Conservation (phyloP, 2,797 vertebrate genomes). For the Phataginus tricuspis region DNA sequence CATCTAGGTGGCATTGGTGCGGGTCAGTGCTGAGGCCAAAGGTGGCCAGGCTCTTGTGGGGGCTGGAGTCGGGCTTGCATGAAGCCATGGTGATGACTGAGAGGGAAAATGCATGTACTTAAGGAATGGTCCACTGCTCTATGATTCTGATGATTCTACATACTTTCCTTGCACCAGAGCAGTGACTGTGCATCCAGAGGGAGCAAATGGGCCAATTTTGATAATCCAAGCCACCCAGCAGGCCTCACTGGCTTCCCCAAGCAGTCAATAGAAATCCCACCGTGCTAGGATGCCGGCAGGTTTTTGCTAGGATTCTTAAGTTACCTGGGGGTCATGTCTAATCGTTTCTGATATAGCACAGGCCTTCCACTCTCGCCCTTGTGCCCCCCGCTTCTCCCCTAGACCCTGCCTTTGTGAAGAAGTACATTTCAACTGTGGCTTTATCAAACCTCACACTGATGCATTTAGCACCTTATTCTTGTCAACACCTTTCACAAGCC, state of each 20-base stretch:
- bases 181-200: background rate
- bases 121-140: background rate
- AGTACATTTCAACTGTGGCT: background rate
- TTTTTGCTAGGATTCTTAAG: background rate
- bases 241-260: background rate
- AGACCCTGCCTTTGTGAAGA: background rate
- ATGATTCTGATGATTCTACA: background rate
- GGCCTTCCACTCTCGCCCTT: background rate
- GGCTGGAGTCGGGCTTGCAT: background rate
- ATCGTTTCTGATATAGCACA: background rate
- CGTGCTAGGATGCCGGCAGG: background rate
- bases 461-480: background rate
- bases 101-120: background rate
- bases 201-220: background rate
- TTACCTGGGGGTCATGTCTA: background rate
- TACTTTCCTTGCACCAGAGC: background rate
- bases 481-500: background rate
- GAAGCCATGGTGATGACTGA: background rate
- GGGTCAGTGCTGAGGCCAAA: background rate
- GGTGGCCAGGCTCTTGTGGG: fast-evolving
- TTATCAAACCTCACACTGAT: background rate
- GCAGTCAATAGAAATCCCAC: background rate
- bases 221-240: background rate
- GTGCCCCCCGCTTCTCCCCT: fast-evolving
- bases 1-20: background rate